phyloP scores from a whole-genome alignment of 2,888 invertebrate genomes.

The Sylvicola cinctus region DNA sequence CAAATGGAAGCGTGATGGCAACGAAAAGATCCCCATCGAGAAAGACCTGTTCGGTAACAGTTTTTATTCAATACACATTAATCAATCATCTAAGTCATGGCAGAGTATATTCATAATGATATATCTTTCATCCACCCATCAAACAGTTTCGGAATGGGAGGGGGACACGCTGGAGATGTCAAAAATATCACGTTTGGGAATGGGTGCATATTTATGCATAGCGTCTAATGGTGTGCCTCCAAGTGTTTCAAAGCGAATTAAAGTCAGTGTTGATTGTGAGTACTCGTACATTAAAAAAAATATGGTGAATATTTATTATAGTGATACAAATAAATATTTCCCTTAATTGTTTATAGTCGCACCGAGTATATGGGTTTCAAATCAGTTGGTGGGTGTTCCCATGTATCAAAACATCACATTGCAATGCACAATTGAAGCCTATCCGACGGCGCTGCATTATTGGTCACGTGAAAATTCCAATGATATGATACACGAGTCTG shows the following conservation, averaged over 20 bases:
- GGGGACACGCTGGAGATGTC: slow-evolving; percentile 69
- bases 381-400: slow-evolving; percentile 74
- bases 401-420: slow-evolving; percentile 65
- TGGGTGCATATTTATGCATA: slow-evolving; percentile 85
- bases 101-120: no score
- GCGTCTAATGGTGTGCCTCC: slow-evolving; percentile 75
- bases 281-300: slow-evolving; percentile 16
- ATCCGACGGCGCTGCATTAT: slow-evolving; percentile 75
- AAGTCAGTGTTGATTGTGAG: slow-evolving; percentile 90
- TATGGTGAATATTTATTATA: no score
- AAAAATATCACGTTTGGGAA: slow-evolving; percentile 67
- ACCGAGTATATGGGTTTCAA: slow-evolving; percentile 79
- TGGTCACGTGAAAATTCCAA: slow-evolving; percentile 68
- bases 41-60: slow-evolving; percentile 53
- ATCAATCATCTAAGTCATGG: not conserved
- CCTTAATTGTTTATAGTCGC: slow-evolving; percentile 68
- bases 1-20: slow-evolving; percentile 83
- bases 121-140: no score
- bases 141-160: slow-evolving; percentile 60
- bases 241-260: slow-evolving; percentile 76
- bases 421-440: slow-evolving; percentile 83
- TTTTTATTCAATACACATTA: slow-evolving; percentile 1
- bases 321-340: no score
- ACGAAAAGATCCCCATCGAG: slow-evolving; percentile 68
- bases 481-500: slow-evolving; percentile 71